A percentile compares a stretch with the other conserved stretches of the same genome.
Evolutionary conservation across 2,888 invertebrate species (phyloP).

Genomic region (Bimastos eiseni): DNA sequence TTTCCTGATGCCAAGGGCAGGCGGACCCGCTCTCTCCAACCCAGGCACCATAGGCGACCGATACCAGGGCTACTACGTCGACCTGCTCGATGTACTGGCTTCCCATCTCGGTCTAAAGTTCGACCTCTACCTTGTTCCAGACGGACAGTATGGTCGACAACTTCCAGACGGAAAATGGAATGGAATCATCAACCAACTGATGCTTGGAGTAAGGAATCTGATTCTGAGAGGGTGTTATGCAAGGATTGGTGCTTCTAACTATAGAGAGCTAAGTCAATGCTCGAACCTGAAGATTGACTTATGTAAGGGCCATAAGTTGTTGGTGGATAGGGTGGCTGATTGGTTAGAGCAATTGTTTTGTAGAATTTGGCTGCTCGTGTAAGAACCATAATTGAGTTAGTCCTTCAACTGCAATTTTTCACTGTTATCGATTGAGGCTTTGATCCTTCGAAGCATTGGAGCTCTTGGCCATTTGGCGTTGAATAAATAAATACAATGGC

Average conservation of each 20-base stretch:
- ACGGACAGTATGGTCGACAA: conserved; percentile 56
- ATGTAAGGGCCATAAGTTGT: not conserved
- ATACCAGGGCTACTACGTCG: conserved; percentile 58
- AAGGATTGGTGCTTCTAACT: no score
- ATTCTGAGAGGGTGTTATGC: no score
- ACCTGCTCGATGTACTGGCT: conserved; percentile 54
- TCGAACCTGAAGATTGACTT: not conserved
- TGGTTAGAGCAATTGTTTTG: no score
- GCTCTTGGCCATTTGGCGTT: no score
- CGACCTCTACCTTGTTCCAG: conserved; percentile 55
- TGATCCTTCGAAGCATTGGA: no score
- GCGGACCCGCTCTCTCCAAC: conserved; percentile 55
- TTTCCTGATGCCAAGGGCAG: conserved; percentile 40
- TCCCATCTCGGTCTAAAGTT: conserved; percentile 53
- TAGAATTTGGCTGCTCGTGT: no score
- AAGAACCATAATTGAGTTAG: no score
- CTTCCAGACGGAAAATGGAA: conserved; percentile 54
- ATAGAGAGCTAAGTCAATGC: no score
- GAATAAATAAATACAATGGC: no score
- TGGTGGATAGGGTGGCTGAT: no score
- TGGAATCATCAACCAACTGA: conserved; percentile 59
- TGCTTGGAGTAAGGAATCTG: conserved; percentile 53
- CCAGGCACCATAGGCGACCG: conserved; percentile 47
- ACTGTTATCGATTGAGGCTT: no score
- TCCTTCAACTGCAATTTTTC: no score